Evolutionary conservation across 2,797 vertebrate genomes (phyloP).

Genomic region (Cossypha polioptera): DNA sequence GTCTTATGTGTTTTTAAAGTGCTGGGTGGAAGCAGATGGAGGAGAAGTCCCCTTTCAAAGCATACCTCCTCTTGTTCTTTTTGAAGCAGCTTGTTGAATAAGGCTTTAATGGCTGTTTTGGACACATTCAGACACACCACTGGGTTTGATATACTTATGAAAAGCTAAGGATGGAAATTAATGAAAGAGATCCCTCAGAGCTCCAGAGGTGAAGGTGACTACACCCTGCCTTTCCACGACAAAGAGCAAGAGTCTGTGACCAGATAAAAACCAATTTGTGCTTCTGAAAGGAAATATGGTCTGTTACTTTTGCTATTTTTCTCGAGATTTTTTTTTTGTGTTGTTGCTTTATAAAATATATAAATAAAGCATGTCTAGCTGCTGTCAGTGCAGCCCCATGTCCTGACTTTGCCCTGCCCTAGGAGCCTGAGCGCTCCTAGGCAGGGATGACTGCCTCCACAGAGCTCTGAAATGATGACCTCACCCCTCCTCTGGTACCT

Average conservation of each 20-base stretch:
- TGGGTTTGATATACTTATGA: background rate
- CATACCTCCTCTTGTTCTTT: background rate
- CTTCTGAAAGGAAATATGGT: background rate
- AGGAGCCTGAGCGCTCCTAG: background rate
- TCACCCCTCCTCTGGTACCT: background rate
- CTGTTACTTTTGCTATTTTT: background rate
- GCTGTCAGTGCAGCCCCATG: background rate
- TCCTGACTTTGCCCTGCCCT: background rate
- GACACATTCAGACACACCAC: background rate
- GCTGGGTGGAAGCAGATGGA: constrained; percentile 15
- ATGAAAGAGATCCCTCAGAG: background rate
- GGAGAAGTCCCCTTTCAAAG: background rate
- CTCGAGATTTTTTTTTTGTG: background rate
- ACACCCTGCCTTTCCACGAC: background rate
- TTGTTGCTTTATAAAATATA: background rate
- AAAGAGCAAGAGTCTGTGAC: background rate
- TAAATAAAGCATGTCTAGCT: background rate
- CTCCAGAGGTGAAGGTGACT: background rate
- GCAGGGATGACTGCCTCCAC: background rate
- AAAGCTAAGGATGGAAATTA: background rate
- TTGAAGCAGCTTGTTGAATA: background rate
- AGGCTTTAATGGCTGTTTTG: background rate
- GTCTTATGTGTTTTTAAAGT: constrained; percentile 17
- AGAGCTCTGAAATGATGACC: background rate
- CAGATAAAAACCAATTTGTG: background rate